Base-by-base conservation (phyloP, 1,140 invertebrate genomes). In the Ptiloglossa arizonensis region DNA sequence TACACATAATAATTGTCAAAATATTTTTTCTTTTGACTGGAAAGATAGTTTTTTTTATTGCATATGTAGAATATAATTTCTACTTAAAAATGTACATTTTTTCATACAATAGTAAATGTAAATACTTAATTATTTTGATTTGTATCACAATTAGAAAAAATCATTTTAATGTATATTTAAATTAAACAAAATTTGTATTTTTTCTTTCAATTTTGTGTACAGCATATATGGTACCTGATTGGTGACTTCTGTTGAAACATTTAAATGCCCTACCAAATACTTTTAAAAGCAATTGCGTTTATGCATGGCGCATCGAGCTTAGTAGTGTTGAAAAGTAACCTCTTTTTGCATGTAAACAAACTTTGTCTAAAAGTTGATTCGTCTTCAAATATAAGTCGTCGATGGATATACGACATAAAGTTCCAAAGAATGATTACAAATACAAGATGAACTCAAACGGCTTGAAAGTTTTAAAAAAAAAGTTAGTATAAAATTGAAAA, bases 381-480 rank as follows among this genome's bases (percentile, higher is more conserved):
- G 15, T n/a, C 1, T 24, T 56, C 0, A 19, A 24, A 48, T 29
- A 24, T 68, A 27, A 56, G 29, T 70, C 0, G 29, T 22, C 22
- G 38, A 41, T 35, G 19, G 22, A 27, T 63, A 50, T 35, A 41
- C 13, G 41, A 13, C 13, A 41, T 27, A 32, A 15, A 71, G 19
- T 69, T 29, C 44, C 38, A 19, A 60, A 69, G 46, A 59, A 70
- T 71, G 44, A 63, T 24, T 11, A 68, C n/a, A 74, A 63, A 15
- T 63, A 3, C 56, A 74, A 44, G n/a, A 90, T 90, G 89, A 89
- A 67, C 76, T 71, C 83, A 2, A 88, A 76, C 54, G 80, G 84
- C 57, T 54, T 89, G 19, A 88, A 87, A 74, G 72, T 88, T 8
- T 57, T 87, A 11, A 90, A 90, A 64, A 90, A 90, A 85, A 46